Conservation (phyloP, 2,113 vertebrate genomes). For the Canis aureus region DNA sequence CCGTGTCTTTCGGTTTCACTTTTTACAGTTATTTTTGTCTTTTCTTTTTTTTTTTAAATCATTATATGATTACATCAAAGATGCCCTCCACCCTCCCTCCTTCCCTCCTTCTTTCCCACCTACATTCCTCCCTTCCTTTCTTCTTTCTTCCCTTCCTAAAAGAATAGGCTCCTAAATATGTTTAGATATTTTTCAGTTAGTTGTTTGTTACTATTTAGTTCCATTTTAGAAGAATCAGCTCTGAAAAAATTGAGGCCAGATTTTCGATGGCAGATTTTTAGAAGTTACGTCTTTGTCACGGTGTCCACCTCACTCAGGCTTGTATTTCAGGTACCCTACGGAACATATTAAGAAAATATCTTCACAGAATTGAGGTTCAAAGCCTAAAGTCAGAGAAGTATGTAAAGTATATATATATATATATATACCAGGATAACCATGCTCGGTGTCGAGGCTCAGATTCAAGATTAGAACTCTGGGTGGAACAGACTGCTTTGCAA, state of each 20-base stretch:
- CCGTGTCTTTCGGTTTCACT: not conserved
- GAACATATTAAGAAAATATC: not conserved
- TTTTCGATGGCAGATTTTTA: not conserved
- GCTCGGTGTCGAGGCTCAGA: not conserved
- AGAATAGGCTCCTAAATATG: not conserved
- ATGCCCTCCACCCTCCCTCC: accelerated
- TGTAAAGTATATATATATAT: not conserved
- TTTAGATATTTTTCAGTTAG: not conserved
- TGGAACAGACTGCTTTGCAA: not conserved
- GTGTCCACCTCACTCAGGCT: not conserved
- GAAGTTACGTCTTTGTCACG: not conserved
- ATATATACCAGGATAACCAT: no score
- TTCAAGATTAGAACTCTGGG: not conserved
- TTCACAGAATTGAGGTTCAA: not conserved
- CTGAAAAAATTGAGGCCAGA: not conserved
- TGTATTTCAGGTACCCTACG: not conserved
- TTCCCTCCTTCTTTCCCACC: no score
- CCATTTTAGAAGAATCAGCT: not conserved
- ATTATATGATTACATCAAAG: not conserved
- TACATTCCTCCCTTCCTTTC: no score
- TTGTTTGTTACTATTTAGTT: not conserved
- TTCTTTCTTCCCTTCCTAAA: not conserved
- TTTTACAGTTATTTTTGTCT: not conserved
- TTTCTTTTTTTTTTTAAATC: not conserved
- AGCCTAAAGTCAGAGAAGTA: not conserved